Evolutionary conservation across 2,888 invertebrate genomes (phyloP), one percentile per base, ranked within the genome.

Genomic region (Bhutanitis thaidina): DNA sequence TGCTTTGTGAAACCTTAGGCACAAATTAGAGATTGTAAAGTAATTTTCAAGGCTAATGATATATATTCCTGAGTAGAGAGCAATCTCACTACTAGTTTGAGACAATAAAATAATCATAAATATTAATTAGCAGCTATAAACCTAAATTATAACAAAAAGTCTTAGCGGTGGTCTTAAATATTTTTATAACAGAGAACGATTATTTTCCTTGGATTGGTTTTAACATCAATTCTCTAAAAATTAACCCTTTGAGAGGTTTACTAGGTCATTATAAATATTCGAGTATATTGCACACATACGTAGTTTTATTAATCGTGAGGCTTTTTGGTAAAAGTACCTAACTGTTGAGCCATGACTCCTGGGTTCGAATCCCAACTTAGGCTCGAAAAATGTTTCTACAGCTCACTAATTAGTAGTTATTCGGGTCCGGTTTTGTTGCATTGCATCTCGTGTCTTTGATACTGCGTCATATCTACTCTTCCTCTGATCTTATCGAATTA

Each of bases 1-100:
- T 57, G 29, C 52, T 54, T 52, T 50, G 54, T 52, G 56, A 49
- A 61, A 29, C 56, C 52, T 50, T 43, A 60, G 59, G 55, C 53
- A 68, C 73, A 64, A 79, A 83, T 84, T 81, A 83, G 68, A 68
- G 61, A 69, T 65, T 71, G 77, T 84, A 77, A 81, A 83, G 64
- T 66, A 60, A 76, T 77, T 70, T 74, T 68, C 56, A 61, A 64
- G 60, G 62, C 65, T 65, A 70, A 74, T 70, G 59, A 69, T 69
- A 69, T 69, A 69, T 69, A 69, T 69, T 66, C 54, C 61, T 63
- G 58, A 63, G 63, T 62, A 56, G 63, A 56, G 63, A 57, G 66
- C 69, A 68, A 72, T 70, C 65, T 60, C 63, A 60, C 60, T 64
- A 61, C 63, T 59, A 67, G 65, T 67, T 65, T 65, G 60, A 60